Base-by-base conservation (phyloP, 1,140 invertebrate species). In the Vanessa tameamea region DNA sequence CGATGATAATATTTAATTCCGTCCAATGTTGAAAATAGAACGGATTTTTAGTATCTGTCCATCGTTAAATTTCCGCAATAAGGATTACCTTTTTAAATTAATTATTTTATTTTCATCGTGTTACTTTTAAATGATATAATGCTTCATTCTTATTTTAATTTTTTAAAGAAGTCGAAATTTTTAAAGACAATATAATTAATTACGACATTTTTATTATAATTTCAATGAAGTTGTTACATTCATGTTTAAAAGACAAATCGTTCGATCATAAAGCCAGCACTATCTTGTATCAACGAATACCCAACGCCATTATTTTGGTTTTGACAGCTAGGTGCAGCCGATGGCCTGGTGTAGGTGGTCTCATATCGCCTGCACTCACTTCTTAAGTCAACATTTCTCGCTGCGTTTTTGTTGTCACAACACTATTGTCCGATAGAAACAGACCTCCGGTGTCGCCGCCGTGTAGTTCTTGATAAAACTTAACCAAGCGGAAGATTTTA, bases 331-430 rank as follows among this genome's bases (percentile, higher is more conserved):
- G 73, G 74, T 77, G 74, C 77, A 71, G 77, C 57, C 77, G 9
- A 43, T 43, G 37, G 70, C 74, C 78, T 63, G 75, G 76, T 73
- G 79, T 83, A 82, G 79, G 84, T 84, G 82, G 84, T 82, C 84
- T 66, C 67, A 70, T 59, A 59, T 64, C 53, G 64, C 43, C 50
- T 59, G 55, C 67, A 55, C 73, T 72, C 72, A 71, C 75, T 79
- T 64, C 78, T 79, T 81, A 81, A 84, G 84, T 85, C 78, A 86
- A 86, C 84, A 86, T 78, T 53, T 53, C 80, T 82, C 78, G 78
- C 82, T 84, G 82, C 73, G 82, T 82, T 72, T 83, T 86, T 86
- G 81, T 85, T 85, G 81, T 80, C 80, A 69, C 75, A 78, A 72
- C 75, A 81, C 81, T 69, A 85, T 85, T 86, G 82, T 84, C 75